Evolutionary conservation across 2,888 invertebrate species (phyloP).

Genomic region (Cordilura impudica): DNA sequence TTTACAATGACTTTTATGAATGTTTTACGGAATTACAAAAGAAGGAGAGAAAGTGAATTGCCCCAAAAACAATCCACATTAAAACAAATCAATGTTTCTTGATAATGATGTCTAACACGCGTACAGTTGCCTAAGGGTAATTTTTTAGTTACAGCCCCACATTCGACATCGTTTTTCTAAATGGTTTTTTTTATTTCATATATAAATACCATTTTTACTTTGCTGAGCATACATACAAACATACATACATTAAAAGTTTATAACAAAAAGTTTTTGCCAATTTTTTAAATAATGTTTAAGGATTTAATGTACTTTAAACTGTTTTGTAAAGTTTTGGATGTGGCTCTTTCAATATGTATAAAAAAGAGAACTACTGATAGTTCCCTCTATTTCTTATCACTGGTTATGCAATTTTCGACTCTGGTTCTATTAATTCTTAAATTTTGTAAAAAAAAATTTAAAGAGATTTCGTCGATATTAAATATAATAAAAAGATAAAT

Average conservation of each 20-base stretch:
- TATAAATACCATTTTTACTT: not conserved
- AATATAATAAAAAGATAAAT: too few relatives aligned
- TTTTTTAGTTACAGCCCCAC: not conserved
- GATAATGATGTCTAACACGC: constrained; percentile 61
- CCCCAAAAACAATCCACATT: constrained; percentile 33
- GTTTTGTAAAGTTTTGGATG: too few relatives aligned
- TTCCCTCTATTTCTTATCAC: too few relatives aligned
- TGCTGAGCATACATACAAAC: not conserved
- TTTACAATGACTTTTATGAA: constrained; percentile 58
- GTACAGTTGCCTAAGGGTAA: constrained; percentile 45
- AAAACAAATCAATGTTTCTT: constrained; percentile 57
- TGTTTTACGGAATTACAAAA: constrained; percentile 26
- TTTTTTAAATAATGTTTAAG: not conserved
- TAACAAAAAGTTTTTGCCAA: not conserved
- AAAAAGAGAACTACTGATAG: too few relatives aligned
- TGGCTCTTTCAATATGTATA: too few relatives aligned
- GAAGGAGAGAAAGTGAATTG: not conserved
- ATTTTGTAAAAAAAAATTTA: too few relatives aligned
- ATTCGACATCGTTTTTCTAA: not conserved
- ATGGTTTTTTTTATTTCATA: not conserved
- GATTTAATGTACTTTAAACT: too few relatives aligned
- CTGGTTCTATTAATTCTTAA: too few relatives aligned
- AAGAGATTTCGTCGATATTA: too few relatives aligned
- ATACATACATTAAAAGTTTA: not conserved
- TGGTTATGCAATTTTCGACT: too few relatives aligned